Evolutionary conservation across 2,888 invertebrate genomes (phyloP).

Genomic region (Phasia obesa): DNA sequence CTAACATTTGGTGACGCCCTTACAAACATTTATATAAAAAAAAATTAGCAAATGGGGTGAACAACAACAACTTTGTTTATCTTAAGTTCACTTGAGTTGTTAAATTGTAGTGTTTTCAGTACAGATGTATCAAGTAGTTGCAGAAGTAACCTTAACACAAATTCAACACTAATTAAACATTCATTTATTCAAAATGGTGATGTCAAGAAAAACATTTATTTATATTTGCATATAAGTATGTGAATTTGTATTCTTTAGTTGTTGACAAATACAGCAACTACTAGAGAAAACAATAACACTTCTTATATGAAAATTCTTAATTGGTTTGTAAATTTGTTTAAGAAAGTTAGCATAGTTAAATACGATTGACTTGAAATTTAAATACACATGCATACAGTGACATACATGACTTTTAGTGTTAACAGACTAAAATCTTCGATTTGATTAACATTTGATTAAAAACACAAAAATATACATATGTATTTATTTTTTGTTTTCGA

Average conservation of each 20-base stretch:
- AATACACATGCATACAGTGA: not conserved
- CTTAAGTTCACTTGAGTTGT: conserved; percentile 45
- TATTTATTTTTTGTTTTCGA: too few species aligned
- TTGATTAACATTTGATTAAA: too few species aligned
- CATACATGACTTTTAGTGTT: too few species aligned
- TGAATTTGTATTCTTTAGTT: not conserved
- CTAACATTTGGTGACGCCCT: conserved; percentile 28
- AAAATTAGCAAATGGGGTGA: conserved; percentile 52
- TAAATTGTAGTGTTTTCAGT: conserved; percentile 23
- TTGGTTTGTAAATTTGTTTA: conserved; percentile 63
- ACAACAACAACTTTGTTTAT: conserved; percentile 49
- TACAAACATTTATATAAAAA: too few species aligned
- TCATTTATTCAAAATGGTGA: conserved; percentile 1
- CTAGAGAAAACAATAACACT: not conserved
- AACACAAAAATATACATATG: too few species aligned
- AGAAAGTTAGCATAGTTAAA: conserved; percentile 32
- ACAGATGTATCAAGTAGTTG: not conserved
- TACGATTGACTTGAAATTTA: conserved; percentile 3
- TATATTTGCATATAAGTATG: not conserved
- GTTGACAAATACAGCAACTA: conserved; percentile 1
- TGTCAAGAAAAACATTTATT: not conserved
- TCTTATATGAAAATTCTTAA: conserved; percentile 41
- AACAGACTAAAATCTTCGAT: too few species aligned
- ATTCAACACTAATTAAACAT: conserved; percentile 27
- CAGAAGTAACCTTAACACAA: conserved; percentile 54